phyloP scores from a whole-genome alignment of 2,888 invertebrate species.

The Gonocerus acuteangulatus region DNA sequence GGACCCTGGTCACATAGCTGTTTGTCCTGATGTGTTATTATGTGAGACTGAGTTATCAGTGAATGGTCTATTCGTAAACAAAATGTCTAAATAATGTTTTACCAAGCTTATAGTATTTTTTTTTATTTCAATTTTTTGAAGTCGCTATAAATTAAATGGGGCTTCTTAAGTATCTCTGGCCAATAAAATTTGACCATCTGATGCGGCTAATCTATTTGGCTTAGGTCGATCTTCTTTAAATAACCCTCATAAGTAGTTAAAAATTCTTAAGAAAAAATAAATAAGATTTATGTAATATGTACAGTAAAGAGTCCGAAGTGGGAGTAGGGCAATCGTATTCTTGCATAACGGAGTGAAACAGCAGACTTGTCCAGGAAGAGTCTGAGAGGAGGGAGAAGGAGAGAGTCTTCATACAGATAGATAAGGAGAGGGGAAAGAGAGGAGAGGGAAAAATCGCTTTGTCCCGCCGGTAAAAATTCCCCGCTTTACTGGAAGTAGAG shows the following conservation, averaged over 20 bases:
- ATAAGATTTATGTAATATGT: slow-evolving; percentile 9
- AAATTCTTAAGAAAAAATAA: background rate
- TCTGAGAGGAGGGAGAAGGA: slow-evolving; percentile 3
- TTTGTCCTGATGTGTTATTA: too few relatives aligned
- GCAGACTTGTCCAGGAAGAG: background rate
- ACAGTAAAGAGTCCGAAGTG: background rate
- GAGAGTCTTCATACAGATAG: slow-evolving; percentile 12
- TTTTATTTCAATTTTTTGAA: too few relatives aligned
- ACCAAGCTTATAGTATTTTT: too few relatives aligned
- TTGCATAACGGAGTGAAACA: slow-evolving; percentile 9
- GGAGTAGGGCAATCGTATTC: slow-evolving; percentile 2
- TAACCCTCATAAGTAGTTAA: background rate
- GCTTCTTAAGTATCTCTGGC: too few relatives aligned
- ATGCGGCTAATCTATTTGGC: too few relatives aligned
- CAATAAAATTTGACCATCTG: too few relatives aligned
- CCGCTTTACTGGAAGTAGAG: background rate
- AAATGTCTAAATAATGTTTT: too few relatives aligned
- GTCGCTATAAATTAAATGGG: too few relatives aligned
- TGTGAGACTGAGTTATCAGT: too few relatives aligned
- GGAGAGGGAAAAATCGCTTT: slow-evolving; percentile 1
- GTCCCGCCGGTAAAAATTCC: slow-evolving; percentile 20
- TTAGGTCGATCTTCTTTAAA: too few relatives aligned
- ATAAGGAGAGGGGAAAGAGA: background rate
- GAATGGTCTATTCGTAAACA: too few relatives aligned
- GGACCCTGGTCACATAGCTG: too few relatives aligned